Conservation (phyloP, 2,888 invertebrate species). For the Cephonodes hylas region DNA sequence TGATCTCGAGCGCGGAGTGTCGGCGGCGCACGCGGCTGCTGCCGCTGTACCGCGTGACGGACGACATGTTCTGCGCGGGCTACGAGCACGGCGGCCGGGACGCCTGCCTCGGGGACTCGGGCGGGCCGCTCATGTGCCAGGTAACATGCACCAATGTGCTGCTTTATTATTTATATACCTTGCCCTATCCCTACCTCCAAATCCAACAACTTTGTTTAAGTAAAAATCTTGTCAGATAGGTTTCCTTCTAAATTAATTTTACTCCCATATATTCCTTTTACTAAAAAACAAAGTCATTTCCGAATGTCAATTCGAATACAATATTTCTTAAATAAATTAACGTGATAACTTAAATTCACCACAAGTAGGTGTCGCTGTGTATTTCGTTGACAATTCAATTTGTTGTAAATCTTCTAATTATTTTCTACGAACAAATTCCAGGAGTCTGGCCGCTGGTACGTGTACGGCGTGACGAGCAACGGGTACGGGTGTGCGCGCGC, state of each 20-base stretch:
- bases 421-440: slow-evolving; percentile 32
- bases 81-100: slow-evolving; percentile 89
- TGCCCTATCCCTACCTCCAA: too few relatives aligned
- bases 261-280: too few relatives aligned
- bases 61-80: slow-evolving; percentile 92
- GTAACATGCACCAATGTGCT: too few relatives aligned
- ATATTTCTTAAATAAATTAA: too few relatives aligned
- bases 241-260: too few relatives aligned
- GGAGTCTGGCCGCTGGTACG: slow-evolving; percentile 76
- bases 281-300: too few relatives aligned
- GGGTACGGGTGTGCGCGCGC: slow-evolving; percentile 91
- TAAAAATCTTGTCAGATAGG: too few relatives aligned
- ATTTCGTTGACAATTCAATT: background rate
- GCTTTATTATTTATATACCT: too few relatives aligned
- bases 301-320: too few relatives aligned
- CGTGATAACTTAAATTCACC: too few relatives aligned
- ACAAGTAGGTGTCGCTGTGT: too few relatives aligned
- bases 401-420: background rate
- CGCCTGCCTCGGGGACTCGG: slow-evolving; percentile 90
- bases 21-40: slow-evolving; percentile 87
- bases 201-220: too few relatives aligned
- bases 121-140: slow-evolving; percentile 90
- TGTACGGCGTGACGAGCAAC: slow-evolving; percentile 88
- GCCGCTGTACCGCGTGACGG: slow-evolving; percentile 88
- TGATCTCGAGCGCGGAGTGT: slow-evolving; percentile 89